phyloP scores from a whole-genome alignment of 2,113 vertebrate species.

The Chascanopsetta lugubris region DNA sequence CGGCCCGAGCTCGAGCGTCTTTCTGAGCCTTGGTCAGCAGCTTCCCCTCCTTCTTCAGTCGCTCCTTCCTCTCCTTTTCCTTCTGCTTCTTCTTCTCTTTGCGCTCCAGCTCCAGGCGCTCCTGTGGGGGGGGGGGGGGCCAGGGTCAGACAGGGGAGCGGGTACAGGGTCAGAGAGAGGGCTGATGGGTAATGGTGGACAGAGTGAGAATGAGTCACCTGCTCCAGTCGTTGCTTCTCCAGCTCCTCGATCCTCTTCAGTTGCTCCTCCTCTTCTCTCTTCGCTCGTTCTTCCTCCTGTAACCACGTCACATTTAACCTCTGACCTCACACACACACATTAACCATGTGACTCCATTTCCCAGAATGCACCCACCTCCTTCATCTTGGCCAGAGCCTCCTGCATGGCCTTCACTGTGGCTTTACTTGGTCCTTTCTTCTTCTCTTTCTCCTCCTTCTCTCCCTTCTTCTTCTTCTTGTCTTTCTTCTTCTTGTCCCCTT shows the following conservation, averaged over 20 bases:
- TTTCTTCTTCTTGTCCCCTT: slow-evolving; percentile 95
- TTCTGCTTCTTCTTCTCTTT: slow-evolving; percentile 97
- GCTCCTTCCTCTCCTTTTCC: slow-evolving; percentile 97
- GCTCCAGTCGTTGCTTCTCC: slow-evolving; percentile 91
- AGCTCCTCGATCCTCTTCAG: slow-evolving; percentile 88
- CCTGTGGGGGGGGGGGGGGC: slow-evolving; percentile 75
- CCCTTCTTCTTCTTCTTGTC: slow-evolving; percentile 91
- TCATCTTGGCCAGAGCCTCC: slow-evolving; percentile 93
- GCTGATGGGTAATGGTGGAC: neutral
- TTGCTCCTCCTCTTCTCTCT: slow-evolving; percentile 90
- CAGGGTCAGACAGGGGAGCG: too few species aligned
- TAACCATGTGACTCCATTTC: neutral
- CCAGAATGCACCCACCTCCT: slow-evolving; percentile 79
- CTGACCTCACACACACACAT: neutral
- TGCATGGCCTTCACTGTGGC: slow-evolving; percentile 98
- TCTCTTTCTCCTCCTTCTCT: slow-evolving; percentile 90
- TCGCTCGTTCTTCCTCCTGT: slow-evolving; percentile 90
- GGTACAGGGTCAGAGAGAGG: slow-evolving; percentile 2
- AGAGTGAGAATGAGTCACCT: slow-evolving; percentile 78
- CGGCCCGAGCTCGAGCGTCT: slow-evolving; percentile 91
- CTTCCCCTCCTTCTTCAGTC: slow-evolving; percentile 97
- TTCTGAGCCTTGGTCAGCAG: slow-evolving; percentile 92
- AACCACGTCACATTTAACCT: neutral
- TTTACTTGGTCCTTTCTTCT: slow-evolving; percentile 97
- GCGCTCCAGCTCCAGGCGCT: slow-evolving; percentile 93